These are phyloP conservation scores for Ectemnius cavifrons DNA, from an alignment of 2,888 invertebrate genomes.

Conservation along the genomic window DNA sequence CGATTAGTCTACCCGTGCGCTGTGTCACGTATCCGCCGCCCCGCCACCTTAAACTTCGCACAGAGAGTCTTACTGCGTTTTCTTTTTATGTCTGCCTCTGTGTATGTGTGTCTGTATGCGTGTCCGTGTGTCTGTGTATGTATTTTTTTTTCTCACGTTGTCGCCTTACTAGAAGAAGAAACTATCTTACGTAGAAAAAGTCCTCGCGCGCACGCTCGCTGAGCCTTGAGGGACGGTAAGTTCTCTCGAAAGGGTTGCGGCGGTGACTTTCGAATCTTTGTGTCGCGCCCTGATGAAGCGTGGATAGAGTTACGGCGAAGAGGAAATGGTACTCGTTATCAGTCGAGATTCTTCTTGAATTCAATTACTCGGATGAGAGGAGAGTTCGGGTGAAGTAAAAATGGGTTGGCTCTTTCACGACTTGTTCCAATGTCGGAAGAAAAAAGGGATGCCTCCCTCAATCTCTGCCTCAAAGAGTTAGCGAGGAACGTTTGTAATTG, in stretches of 20 bases:
- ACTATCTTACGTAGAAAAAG: conserved; percentile 71
- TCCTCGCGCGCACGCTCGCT: conserved; percentile 58
- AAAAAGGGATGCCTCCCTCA: neutral
- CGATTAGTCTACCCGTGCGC: neutral
- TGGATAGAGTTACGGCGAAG: too few relatives aligned
- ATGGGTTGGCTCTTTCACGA: too few relatives aligned
- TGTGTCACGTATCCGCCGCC: neutral
- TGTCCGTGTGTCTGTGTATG: neutral
- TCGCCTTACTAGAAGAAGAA: conserved; percentile 56
- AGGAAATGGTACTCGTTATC: too few relatives aligned
- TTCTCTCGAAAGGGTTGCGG: conserved; percentile 2
- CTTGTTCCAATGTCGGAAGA: too few relatives aligned
- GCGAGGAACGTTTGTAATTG: neutral
- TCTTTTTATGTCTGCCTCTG: neutral
- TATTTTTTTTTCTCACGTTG: neutral
- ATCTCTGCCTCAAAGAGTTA: conserved; percentile 14
- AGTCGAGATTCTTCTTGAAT: too few relatives aligned
- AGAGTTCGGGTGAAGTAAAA: too few relatives aligned
- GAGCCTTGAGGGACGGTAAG: conserved; percentile 7
- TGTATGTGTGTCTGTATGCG: neutral
- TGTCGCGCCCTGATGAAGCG: too few relatives aligned
- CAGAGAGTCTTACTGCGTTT: neutral
- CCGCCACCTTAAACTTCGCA: neutral
- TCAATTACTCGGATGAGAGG: too few relatives aligned
- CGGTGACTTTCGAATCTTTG: too few relatives aligned